Evolutionary conservation across 2,113 vertebrate genomes (phyloP).

Genomic region (Spea bombifrons): DNA sequence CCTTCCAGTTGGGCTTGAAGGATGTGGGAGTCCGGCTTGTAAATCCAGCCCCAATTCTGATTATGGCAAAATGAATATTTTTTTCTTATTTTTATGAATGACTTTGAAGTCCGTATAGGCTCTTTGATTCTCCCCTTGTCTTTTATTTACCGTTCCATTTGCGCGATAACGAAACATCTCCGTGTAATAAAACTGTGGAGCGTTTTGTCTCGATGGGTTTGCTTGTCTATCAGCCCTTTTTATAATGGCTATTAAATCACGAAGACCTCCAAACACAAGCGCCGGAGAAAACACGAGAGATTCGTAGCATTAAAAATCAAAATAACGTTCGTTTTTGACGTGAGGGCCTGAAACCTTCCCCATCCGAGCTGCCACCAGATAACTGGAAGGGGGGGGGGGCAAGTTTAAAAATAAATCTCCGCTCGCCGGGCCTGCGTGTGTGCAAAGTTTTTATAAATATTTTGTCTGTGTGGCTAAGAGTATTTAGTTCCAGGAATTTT

Average conservation of each 20-base stretch:
- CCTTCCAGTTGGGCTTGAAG: no score
- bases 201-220: neutral
- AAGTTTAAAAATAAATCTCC: constrained; percentile 56
- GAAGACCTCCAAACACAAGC: constrained; percentile 2
- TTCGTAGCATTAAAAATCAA: neutral
- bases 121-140: no score
- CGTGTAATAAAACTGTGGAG: neutral
- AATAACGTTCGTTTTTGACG: neutral
- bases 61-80: no score
- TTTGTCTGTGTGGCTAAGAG: constrained; percentile 58
- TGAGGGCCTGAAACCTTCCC: no score
- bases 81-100: no score
- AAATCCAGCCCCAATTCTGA: no score
- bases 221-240: neutral
- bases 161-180: no score
- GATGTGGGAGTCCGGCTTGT: no score
- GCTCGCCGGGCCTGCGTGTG: constrained; percentile 52
- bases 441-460: constrained; percentile 61
- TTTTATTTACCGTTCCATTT: no score
- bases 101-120: no score
- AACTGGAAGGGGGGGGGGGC: neutral
- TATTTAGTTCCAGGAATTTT: constrained; percentile 51
- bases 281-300: neutral
- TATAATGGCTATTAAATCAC: neutral
- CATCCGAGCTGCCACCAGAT: no score